Percentiles rank a stretch among this genome's conserved stretches.
These are phyloP conservation scores for Centruroides sculpturatus DNA, from an alignment of 1,140 invertebrate genomes.

Conservation along the genomic window DNA sequence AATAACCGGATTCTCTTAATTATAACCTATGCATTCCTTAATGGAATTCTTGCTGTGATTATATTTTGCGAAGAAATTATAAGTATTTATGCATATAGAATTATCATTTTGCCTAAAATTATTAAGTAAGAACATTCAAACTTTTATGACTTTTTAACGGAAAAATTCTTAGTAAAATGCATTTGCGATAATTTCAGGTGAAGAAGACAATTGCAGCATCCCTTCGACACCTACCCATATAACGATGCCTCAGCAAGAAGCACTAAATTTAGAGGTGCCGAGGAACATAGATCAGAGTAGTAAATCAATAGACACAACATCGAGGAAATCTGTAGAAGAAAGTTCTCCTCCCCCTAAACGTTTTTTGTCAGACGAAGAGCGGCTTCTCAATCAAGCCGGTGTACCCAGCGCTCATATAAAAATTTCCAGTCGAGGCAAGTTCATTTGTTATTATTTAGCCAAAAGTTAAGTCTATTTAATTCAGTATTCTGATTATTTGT, in stretches of 20 bases:
- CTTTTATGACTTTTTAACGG: too few species aligned
- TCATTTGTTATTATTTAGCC: background rate
- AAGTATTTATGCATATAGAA: too few species aligned
- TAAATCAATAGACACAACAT: background rate
- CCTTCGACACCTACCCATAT: constrained; percentile 16
- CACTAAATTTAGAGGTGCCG: constrained; percentile 39
- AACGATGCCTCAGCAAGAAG: constrained; percentile 37
- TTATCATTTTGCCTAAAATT: too few species aligned
- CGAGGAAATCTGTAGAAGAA: constrained; percentile 13
- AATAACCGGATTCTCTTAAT: too few species aligned
- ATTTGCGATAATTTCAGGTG: constrained; percentile 8
- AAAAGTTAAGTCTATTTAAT: background rate
- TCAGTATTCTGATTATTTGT: background rate
- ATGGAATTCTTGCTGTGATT: too few species aligned
- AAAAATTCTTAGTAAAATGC: too few species aligned
- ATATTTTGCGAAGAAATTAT: too few species aligned
- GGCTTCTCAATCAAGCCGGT: constrained; percentile 27
- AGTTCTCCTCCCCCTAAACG: constrained; percentile 29
- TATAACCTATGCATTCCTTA: too few species aligned
- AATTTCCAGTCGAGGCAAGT: constrained; percentile 70
- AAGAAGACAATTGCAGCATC: constrained; percentile 21
- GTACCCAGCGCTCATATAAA: constrained; percentile 65
- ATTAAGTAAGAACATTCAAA: too few species aligned
- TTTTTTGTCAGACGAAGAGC: constrained; percentile 31
- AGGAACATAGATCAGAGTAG: background rate